A percentile compares a stretch with the other conserved stretches of the same genome.
Conservation (phyloP, 2,888 invertebrate species). For the Heliconius cydno region DNA sequence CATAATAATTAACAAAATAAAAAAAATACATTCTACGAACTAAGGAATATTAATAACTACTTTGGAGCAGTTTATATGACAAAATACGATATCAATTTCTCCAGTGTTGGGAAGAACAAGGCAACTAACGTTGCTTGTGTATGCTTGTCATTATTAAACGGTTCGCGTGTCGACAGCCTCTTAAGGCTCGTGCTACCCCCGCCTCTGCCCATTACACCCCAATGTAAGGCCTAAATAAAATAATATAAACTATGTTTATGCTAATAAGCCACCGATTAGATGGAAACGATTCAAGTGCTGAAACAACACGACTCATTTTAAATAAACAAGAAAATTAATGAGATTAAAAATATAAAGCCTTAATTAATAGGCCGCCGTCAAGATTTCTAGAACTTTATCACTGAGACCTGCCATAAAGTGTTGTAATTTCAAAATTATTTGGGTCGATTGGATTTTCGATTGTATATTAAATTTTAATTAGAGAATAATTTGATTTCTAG, state of each 20-base stretch:
- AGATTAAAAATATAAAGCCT: conserved; percentile 38
- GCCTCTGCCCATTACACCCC: conserved; percentile 72
- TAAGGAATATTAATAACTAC: neutral
- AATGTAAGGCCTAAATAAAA: conserved; percentile 49
- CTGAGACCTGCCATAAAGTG: conserved; percentile 12
- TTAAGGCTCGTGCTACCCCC: conserved; percentile 70
- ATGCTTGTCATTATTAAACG: conserved; percentile 71
- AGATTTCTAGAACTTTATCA: conserved; percentile 21
- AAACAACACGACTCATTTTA: conserved; percentile 41
- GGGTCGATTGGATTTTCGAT: conserved; percentile 8
- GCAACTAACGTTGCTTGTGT: conserved; percentile 57
- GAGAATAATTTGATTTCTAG: neutral
- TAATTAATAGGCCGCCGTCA: conserved; percentile 13
- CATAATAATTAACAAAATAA: neutral
- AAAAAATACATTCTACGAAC: neutral
- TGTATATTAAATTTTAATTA: conserved; percentile 4
- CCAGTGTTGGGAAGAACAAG: conserved; percentile 14
- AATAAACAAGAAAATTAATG: conserved; percentile 42
- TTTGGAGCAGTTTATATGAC: neutral
- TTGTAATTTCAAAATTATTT: conserved; percentile 19
- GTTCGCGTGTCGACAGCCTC: conserved; percentile 69
- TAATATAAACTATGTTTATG: conserved; percentile 48
- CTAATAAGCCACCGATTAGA: conserved; percentile 44
- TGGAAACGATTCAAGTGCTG: conserved; percentile 42
- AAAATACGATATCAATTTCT: conserved; percentile 10